Evolutionary conservation across 2,888 invertebrate species (phyloP), one percentile per base, ranked within the genome.

Genomic region (Drosophila ustulata): DNA sequence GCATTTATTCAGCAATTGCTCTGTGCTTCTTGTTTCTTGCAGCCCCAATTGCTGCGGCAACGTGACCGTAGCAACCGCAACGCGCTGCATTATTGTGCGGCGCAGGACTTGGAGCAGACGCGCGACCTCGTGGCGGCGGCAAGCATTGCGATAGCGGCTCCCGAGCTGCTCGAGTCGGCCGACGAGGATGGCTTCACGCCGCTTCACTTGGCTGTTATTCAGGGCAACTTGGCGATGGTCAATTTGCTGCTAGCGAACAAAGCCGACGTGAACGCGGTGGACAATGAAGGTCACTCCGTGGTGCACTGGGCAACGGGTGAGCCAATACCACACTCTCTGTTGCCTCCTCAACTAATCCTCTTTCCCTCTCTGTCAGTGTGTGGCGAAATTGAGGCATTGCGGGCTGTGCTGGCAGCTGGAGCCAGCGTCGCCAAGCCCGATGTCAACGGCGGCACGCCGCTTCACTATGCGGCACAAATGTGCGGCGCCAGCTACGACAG

Each of bases 261-360:
- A 43, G 98, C 98, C 7, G 96, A 98, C 90, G 95, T 98, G 75
- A 96, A 96, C 92, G 96, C 97, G 49, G 94, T 96, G 78, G 99
- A 99, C 92, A 95, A 96, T 88, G 99, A 99, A 91, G 96, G 97
- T 68, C 99, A 99, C 92, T 97, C 98, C 2, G 96, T 97, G 49
- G 96, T 99, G 8, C 99, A 99, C 92, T 99, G 99, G 99, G 98
- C 99, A 18, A 98, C 98, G 77, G 99, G 98, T 98, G 92, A 84
- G 74, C 5, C 37, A 34, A 4, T 78, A 68, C 8, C 11, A 5
- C n/a, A 3, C 11, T 8, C 23, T 13, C 34, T 34, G 3, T 34
- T 7, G 7, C 7, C 45, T 11, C 2, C 9, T 34, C 46, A 56
- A 56, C 34, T 56, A 56, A 45, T 25, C 45, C 50, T 9, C 5